A percentile compares a stretch with the other conserved stretches of the same genome.
Conservation (phyloP, 2,888 invertebrate genomes). For the Masnerella sp. region DNA sequence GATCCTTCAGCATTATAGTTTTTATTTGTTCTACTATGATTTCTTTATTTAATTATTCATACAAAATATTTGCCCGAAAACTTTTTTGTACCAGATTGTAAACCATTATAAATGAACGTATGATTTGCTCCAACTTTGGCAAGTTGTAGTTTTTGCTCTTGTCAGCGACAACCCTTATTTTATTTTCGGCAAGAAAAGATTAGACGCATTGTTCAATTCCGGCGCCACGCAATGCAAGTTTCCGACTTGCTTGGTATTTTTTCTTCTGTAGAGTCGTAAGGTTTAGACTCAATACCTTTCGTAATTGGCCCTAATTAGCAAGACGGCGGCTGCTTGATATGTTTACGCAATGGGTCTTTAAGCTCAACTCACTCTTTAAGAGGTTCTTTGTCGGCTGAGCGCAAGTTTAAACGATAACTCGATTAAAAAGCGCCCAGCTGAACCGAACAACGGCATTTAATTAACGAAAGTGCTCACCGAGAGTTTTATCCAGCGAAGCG, state of each 20-base stretch:
- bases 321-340: constrained; percentile 67
- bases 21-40: too few species aligned
- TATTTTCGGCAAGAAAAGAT: too few species aligned
- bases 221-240: background rate
- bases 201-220: background rate
- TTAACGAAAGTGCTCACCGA: constrained; percentile 73
- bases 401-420: constrained; percentile 72
- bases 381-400: constrained; percentile 64
- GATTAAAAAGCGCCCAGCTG: constrained; percentile 70
- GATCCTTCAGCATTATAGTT: too few species aligned
- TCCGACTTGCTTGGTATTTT: constrained; percentile 5
- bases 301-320: constrained; percentile 70
- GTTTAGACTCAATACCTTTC: constrained; percentile 51
- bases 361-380: constrained; percentile 62
- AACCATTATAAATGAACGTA: too few species aligned
- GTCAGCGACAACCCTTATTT: too few species aligned
- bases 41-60: too few species aligned
- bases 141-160: too few species aligned
- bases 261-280: constrained; percentile 36
- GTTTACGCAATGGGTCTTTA: constrained; percentile 69
- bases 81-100: too few species aligned
- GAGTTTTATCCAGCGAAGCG: constrained; percentile 64
- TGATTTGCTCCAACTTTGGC: too few species aligned
- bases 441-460: constrained; percentile 74
- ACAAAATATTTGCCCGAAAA: too few species aligned